Base-by-base conservation (phyloP, 2,888 invertebrate species). In the Phlogophora meticulosa region DNA sequence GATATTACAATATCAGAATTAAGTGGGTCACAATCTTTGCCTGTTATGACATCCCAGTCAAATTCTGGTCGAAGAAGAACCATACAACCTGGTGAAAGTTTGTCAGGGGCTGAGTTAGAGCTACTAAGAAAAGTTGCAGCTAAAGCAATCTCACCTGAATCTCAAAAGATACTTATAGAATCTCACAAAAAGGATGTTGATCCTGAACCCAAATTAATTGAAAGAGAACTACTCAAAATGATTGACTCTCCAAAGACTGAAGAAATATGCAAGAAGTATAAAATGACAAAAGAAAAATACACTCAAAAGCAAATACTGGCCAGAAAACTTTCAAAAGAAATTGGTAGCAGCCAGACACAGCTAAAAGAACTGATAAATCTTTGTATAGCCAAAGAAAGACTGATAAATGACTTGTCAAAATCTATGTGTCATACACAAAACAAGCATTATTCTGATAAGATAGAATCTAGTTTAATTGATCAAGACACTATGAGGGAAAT, bases 331-430 rank as follows among this genome's bases (percentile, higher is more conserved):
- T 94, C 94, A 28, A 95, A 94, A 72, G 97, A 97, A 88, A 96
- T 97, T 53, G 96, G 96, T 65, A 96, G 96, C 20, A 96, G 96
- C 42, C 96, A 97, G 82, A 96, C 97, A 74, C 97, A 97, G 87
- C 95, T 98, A 4, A 96, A 97, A 79, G 98, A 98, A 89, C 91
- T 98, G 28, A 97, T 98, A 82, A 96, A 96, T 84, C 96, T 97
- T 28, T 96, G 95, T 81, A 93, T 95, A 82, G 92, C 94, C 1
- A 98, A 98, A 89, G 97, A 98, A 87, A 97, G 97, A 82, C 95
- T 98, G 52, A 97, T 98, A 76, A 96, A 96, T 81, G 97, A 98
- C 81, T 94, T 98, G 80, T 92, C 93, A 2, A 93, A 89, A 86
- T 87, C 92, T 52, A 87, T 93, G 46, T 91, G 90, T 64, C 86